phyloP scores from a whole-genome alignment of 2,888 invertebrate genomes.

The Chrysotoxum bicinctum region DNA sequence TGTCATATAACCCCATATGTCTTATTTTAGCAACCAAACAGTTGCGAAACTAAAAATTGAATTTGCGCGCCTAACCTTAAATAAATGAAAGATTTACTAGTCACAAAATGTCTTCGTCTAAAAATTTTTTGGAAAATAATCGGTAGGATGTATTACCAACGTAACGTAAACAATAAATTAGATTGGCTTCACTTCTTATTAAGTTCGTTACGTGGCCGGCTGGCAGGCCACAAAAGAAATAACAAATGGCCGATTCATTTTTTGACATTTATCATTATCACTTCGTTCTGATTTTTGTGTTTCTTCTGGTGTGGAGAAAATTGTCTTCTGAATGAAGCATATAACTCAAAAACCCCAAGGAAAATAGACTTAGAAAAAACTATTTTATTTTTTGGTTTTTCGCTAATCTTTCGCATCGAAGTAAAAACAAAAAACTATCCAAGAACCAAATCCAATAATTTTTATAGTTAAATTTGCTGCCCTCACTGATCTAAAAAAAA shows the following conservation, averaged over 20 bases:
- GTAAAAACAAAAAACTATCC: neutral
- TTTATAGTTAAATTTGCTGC: neutral
- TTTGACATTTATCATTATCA: conserved; percentile 67
- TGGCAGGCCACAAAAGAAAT: conserved; percentile 17
- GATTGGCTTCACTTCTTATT: conserved; percentile 47
- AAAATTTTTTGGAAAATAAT: too few species aligned
- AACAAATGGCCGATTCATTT: conserved; percentile 49
- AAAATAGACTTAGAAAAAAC: conserved; percentile 10
- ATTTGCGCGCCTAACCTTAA: too few species aligned
- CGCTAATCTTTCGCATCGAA: conserved; percentile 26
- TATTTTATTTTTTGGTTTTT: conserved; percentile 18
- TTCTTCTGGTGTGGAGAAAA: neutral
- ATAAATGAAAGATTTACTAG: too few species aligned
- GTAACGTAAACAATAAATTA: neutral
- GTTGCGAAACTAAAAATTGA: too few species aligned
- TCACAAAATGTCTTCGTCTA: too few species aligned
- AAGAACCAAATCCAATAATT: conserved; percentile 9
- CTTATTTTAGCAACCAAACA: too few species aligned
- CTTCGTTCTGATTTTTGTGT: conserved; percentile 44
- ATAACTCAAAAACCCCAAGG: conserved; percentile 25
- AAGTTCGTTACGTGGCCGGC: conserved; percentile 67
- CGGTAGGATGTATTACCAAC: too few species aligned
- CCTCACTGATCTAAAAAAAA: neutral
- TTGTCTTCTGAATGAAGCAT: conserved; percentile 49
- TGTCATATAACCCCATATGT: too few species aligned